phyloP scores from a whole-genome alignment of 2,113 vertebrate genomes.

The Leucopternis melanops region DNA sequence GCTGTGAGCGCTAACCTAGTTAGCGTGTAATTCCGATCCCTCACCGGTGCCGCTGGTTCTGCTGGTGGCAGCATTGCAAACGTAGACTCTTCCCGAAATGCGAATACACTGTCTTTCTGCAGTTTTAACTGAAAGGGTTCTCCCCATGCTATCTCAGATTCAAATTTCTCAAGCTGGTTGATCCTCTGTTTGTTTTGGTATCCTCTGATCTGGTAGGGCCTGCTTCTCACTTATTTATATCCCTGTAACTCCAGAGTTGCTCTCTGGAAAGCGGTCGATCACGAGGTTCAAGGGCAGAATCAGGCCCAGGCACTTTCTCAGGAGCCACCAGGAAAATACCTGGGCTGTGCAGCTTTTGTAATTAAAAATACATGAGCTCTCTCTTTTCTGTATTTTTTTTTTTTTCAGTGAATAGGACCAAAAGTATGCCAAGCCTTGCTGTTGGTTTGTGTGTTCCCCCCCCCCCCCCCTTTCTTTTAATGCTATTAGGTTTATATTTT shows the following conservation, averaged over 20 bases:
- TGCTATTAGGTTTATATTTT: conserved; percentile 69
- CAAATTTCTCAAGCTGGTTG: not conserved
- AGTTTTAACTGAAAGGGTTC: not conserved
- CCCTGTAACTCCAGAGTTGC: not conserved
- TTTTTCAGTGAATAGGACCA: conserved; percentile 22
- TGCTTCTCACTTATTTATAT: conserved; percentile 41
- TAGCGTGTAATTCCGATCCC: not conserved
- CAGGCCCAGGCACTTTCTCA: not conserved
- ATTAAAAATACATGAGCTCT: conserved; percentile 57
- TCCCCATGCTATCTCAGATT: not conserved
- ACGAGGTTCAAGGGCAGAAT: conserved; percentile 6
- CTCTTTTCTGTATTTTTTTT: not conserved
- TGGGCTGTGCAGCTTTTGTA: conserved; percentile 34
- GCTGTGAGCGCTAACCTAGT: not conserved
- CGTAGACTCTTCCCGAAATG: not conserved
- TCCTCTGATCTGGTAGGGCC: not conserved
- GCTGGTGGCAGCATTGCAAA: not conserved
- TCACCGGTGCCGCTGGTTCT: not conserved
- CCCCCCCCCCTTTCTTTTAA: not conserved
- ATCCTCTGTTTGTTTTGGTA: conserved; percentile 23
- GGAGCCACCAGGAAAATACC: conserved; percentile 33
- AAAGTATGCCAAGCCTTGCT: conserved; percentile 36
- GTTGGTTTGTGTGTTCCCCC: not conserved
- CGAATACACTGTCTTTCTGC: not conserved
- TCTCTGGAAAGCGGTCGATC: not conserved